Evolutionary conservation across 2,113 vertebrate genomes (phyloP), one percentile per base, ranked within the genome.

Genomic region (Periophthalmus modestus): DNA sequence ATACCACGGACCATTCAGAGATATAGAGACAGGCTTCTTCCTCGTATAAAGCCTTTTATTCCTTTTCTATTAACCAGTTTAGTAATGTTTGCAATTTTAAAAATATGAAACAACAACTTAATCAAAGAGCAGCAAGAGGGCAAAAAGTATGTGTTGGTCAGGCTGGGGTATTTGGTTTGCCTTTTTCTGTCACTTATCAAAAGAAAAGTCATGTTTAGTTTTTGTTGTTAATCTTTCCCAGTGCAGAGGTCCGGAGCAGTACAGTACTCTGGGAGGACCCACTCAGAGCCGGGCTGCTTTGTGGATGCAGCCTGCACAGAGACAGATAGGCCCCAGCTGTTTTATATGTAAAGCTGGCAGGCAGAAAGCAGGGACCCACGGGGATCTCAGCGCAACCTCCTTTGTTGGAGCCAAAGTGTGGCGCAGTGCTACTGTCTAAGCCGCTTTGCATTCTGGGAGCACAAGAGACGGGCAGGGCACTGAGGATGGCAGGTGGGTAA

Each of bases 331-430:
- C 87, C 74, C 59, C 15, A 83, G 80, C 86, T 92, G 85, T 88
- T 92, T 93, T 91, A 92, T 88, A 92, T 92, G 89, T 92, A 92
- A 92, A 93, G 89, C 89, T 90, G 88, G 80, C 73, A 83, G 84
- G 76, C 83, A 86, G 78, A 89, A 89, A 85, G 84, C 83, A 82
- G 62, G 68, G 81, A 88, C 83, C 91, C 81, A 63, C 77, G 62
- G 88, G 90, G 89, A 81, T 82, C 89, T 76, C 79, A 48, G 28
- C 75, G 82, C 78, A 81, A 75, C 83, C 78, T 59, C 76, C 84
- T 86, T 91, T 91, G 89, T 92, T 75, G 76, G 69, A 81, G 79
- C 84, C 82, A 88, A 90, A 86, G 78, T 70, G 85, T 77, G 81
- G 84, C 70, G 21, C 74, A 58, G 88, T 85, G 78, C 85, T 69